Percentiles rank a stretch among this genome's conserved stretches.
phyloP scores from a whole-genome alignment of 2,113 vertebrate species.

The Gasterosteus nipponicus region DNA sequence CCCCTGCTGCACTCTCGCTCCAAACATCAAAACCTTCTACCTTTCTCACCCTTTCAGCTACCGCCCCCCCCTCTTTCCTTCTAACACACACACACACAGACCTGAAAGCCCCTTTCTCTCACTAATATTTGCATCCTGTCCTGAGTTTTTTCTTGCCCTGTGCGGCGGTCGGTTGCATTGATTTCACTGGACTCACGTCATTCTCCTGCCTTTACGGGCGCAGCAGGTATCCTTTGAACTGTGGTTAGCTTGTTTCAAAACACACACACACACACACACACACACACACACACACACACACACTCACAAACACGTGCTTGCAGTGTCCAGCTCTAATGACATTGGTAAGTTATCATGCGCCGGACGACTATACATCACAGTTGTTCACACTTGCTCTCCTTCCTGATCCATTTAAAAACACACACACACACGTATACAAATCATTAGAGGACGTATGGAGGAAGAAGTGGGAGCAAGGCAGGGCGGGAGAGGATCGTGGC shows the following conservation, averaged over 20 bases:
- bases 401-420: conserved; percentile 33
- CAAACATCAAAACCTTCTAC: conserved; percentile 73
- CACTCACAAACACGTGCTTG: conserved; percentile 57
- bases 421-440: conserved; percentile 57
- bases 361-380: conserved; percentile 72
- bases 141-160: conserved; percentile 23
- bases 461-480: conserved; percentile 34
- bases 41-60: conserved; percentile 73
- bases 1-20: conserved; percentile 63
- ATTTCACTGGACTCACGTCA: conserved; percentile 57
- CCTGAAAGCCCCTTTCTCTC: conserved; percentile 40
- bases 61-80: conserved; percentile 16
- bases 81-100: conserved; percentile 40
- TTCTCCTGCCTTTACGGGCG: conserved; percentile 59
- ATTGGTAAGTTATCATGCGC: conserved; percentile 68
- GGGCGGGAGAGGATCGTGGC: conserved; percentile 42
- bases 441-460: conserved; percentile 53
- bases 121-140: conserved; percentile 58
- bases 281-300: conserved; percentile 45
- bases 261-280: conserved; percentile 43
- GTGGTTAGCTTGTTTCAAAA: conserved; percentile 55
- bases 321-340: conserved; percentile 68
- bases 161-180: conserved; percentile 37
- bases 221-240: conserved; percentile 77
- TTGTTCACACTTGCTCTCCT: conserved; percentile 72